A percentile compares a stretch with the other conserved stretches of the same genome.
phyloP scores from a whole-genome alignment of 2,113 vertebrate species.

The Melanerpes formicivorus region DNA sequence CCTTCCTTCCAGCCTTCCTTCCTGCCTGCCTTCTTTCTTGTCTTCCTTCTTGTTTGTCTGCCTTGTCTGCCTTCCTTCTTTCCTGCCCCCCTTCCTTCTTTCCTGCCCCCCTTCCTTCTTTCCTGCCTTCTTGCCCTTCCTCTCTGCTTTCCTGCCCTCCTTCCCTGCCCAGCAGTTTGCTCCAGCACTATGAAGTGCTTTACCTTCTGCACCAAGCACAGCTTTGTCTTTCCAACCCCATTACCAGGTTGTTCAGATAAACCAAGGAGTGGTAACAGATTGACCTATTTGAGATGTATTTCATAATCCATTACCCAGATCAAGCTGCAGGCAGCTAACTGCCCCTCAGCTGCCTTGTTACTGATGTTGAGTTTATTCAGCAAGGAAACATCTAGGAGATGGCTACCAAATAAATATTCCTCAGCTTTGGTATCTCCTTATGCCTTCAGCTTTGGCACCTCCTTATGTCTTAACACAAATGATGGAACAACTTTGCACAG shows the following conservation, averaged over 20 bases:
- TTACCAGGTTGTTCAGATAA: neutral
- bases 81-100: no score
- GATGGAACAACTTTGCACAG: neutral
- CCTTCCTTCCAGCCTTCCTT: no score
- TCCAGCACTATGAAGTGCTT: neutral
- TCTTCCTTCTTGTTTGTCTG: no score
- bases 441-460: neutral
- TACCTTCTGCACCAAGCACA: neutral
- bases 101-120: no score
- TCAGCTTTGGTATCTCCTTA: neutral
- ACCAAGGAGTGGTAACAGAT: neutral
- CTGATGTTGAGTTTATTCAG: constrained; percentile 30
- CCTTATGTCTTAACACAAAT: neutral
- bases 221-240: neutral
- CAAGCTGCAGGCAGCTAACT: neutral
- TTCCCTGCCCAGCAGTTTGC: neutral
- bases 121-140: no score
- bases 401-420: constrained; percentile 44
- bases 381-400: neutral
- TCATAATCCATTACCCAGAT: constrained; percentile 15
- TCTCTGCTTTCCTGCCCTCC: neutral
- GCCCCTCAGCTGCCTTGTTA: neutral
- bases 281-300: constrained; percentile 32
- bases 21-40: no score
- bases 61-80: no score